Evolutionary conservation across 1,140 invertebrate species (phyloP).

Genomic region (Drosophila miranda): DNA sequence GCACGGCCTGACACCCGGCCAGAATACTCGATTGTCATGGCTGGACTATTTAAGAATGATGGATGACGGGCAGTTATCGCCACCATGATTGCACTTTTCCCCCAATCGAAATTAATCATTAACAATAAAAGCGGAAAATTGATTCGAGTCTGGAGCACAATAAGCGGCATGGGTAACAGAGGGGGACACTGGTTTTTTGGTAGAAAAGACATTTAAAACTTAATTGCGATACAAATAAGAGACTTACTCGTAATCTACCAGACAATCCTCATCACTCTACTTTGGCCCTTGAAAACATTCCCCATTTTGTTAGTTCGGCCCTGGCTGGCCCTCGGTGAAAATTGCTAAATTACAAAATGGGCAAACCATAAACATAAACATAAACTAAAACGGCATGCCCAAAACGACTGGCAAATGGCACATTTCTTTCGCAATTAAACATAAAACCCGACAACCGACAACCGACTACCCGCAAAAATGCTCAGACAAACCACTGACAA

Average conservation of each 20-base stretch:
- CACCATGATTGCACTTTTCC: slow-evolving; percentile 3
- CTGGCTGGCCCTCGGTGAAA: neutral
- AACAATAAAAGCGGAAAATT: slow-evolving; percentile 7
- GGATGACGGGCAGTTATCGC: slow-evolving; percentile 27
- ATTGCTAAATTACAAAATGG: slow-evolving; percentile 18
- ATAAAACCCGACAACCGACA: slow-evolving; percentile 17
- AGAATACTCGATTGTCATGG: slow-evolving; percentile 28
- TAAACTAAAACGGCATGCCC: slow-evolving; percentile 16
- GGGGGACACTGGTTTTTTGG: neutral
- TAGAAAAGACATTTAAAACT: neutral
- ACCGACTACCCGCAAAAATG: slow-evolving; percentile 22
- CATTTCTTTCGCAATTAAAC: slow-evolving; percentile 42
- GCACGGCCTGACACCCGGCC: too few relatives aligned
- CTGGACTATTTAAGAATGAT: slow-evolving; percentile 22
- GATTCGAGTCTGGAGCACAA: neutral
- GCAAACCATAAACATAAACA: slow-evolving; percentile 13
- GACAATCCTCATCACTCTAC: too few relatives aligned
- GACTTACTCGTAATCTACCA: too few relatives aligned
- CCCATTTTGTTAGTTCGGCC: too few relatives aligned
- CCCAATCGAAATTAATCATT: neutral
- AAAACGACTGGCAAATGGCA: slow-evolving; percentile 24
- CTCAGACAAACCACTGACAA: slow-evolving; percentile 45
- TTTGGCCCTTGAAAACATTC: too few relatives aligned
- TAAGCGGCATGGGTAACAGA: too few relatives aligned
- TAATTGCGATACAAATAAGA: too few relatives aligned